Evolutionary conservation across 1,140 invertebrate species (phyloP), one percentile per base, ranked within the genome.

Genomic region (Mamestra configurata): DNA sequence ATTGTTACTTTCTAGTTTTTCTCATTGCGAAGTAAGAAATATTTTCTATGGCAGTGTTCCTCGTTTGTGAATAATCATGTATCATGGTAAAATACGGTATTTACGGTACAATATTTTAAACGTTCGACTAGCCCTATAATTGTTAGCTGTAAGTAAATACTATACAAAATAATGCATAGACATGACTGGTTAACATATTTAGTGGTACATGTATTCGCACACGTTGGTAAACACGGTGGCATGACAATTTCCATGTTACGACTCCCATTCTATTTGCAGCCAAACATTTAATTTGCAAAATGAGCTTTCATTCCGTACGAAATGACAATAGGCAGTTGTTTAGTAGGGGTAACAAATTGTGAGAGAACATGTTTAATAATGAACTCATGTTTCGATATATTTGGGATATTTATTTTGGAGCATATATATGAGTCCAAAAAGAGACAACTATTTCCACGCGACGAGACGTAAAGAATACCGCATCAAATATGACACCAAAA

Each of bases 201-300:
- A 13, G 43, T 35, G 37, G 40, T 43, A 68, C 46, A 53, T 43
- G 20, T 18, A 53, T 5, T 0, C 43, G 37, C 53, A 43, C 57
- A 40, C 75, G 61, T 82, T 72, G 46, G 77, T 71, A 71, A 71
- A 79, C 40, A 79, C 35, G 27, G 18, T 51, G 51, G 57, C 66
- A 79, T 49, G 18, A 79, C 66, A 71, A 79, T 79, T 70, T 31
- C 49, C 46, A 49, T 79, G 49, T 77, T 66, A 77, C 46, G 57
- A 24, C 18, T 27, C 66, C 64, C 49, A 70, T 78, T 70, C 76
- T 79, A 79, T 79, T 79, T 71, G 35, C 49, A 27, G 43, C 31
- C 22, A 51, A 55, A 68, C 64, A 59, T 61, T 79, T 79, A 79
- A 79, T 79, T 79, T 59, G 77, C 24, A 68, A 46, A 68, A 68